Evolutionary conservation across 2,888 invertebrate species (phyloP).

Genomic region (Anticlea derivata): DNA sequence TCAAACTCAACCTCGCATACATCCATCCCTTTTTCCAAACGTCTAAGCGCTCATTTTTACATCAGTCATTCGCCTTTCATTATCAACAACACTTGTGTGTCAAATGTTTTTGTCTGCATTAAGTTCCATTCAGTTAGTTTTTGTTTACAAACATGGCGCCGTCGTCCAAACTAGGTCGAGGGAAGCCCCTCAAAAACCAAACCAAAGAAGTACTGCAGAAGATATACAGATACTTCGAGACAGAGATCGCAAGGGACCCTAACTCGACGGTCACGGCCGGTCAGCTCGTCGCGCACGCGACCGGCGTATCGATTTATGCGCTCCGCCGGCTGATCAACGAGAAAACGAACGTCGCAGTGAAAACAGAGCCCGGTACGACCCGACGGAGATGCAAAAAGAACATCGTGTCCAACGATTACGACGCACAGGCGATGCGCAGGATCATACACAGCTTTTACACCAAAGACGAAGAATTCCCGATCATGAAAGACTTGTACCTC

Average conservation of each 20-base stretch:
- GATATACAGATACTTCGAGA: slow-evolving; percentile 45
- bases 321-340: slow-evolving; percentile 42
- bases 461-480: slow-evolving; percentile 45
- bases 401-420: slow-evolving; percentile 40
- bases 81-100: slow-evolving; percentile 48
- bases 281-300: slow-evolving; percentile 47
- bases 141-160: slow-evolving; percentile 45
- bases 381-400: slow-evolving; percentile 40
- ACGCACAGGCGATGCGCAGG: slow-evolving; percentile 43
- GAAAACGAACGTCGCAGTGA: slow-evolving; percentile 32
- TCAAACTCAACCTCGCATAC: slow-evolving; percentile 10
- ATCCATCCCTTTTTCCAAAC: slow-evolving; percentile 27
- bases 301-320: slow-evolving; percentile 46
- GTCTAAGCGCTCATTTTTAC: slow-evolving; percentile 30
- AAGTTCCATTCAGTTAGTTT: slow-evolving; percentile 33
- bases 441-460: slow-evolving; percentile 47
- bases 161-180: slow-evolving; percentile 44
- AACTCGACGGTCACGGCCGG: slow-evolving; percentile 46
- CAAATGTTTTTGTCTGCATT: slow-evolving; percentile 32
- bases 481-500: slow-evolving; percentile 45
- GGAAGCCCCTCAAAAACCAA: slow-evolving; percentile 46
- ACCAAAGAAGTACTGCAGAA: slow-evolving; percentile 47
- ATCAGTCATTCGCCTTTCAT: slow-evolving; percentile 48
- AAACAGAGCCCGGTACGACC: slow-evolving; percentile 36
- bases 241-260: slow-evolving; percentile 45